Percentiles rank a stretch among this genome's conserved stretches.
These are phyloP conservation scores for Mastigias papua DNA, from an alignment of 30 jellyfish, hydroid and myxozoan genomes.

Conservation along the genomic window DNA sequence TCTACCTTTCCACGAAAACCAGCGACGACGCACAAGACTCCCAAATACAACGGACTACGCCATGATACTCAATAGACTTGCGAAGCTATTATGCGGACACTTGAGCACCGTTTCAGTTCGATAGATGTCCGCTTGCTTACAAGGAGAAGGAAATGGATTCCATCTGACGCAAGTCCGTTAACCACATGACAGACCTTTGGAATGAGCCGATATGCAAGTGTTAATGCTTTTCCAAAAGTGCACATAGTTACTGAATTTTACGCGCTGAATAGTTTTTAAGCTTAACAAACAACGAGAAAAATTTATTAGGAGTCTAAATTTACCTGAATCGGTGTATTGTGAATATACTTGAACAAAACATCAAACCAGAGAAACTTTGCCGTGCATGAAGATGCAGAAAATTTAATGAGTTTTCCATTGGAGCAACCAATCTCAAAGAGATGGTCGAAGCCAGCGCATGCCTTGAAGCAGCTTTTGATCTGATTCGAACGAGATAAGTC, in stretches of 20 bases:
- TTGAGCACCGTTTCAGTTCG: too few species aligned
- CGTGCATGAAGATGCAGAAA: conserved; percentile 65
- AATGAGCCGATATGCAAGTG: too few species aligned
- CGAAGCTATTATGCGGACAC: too few species aligned
- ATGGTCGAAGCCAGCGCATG: conserved; percentile 64
- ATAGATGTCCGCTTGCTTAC: too few species aligned
- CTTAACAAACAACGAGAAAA: background rate
- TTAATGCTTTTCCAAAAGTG: too few species aligned
- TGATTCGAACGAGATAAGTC: conserved; percentile 20
- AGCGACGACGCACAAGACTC: too few species aligned
- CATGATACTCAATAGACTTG: too few species aligned
- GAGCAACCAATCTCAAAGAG: conserved; percentile 30
- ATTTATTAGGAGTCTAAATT: background rate
- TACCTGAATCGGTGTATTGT: conserved; percentile 9
- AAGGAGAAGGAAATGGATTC: too few species aligned
- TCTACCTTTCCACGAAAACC: too few species aligned
- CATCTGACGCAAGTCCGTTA: too few species aligned
- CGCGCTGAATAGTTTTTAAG: background rate
- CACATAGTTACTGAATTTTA: background rate
- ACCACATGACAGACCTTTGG: too few species aligned
- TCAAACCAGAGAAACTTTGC: conserved; percentile 53
- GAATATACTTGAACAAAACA: conserved; percentile 18
- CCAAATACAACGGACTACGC: too few species aligned
- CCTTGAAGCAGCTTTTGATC: conserved; percentile 46
- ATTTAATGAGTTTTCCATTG: conserved; percentile 39